Evolutionary conservation across 2,797 vertebrate species (phyloP).

Genomic region (Moxostoma hubbsi): DNA sequence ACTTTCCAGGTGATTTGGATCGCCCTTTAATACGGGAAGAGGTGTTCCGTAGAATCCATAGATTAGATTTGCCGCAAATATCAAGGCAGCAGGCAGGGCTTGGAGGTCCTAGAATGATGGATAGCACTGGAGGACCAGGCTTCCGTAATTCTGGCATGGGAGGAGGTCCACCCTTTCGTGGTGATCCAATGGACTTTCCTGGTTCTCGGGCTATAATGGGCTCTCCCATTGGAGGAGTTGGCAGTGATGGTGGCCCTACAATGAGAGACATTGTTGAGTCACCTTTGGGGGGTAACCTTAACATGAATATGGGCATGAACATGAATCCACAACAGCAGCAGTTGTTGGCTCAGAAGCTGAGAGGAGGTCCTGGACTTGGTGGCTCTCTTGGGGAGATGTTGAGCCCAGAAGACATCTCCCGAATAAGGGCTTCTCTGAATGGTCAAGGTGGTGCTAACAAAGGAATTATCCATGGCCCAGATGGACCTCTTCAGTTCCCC

Average conservation of each 20-base stretch:
- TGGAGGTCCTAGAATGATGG: constrained; percentile 71
- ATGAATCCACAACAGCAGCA: constrained; percentile 89
- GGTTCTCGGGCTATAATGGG: constrained; percentile 86
- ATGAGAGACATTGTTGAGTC: constrained; percentile 88
- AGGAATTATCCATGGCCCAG: constrained; percentile 80
- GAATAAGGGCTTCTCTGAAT: constrained; percentile 80
- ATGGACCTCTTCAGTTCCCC: constrained; percentile 80
- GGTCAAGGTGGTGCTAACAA: constrained; percentile 80
- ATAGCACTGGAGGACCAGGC: constrained; percentile 71
- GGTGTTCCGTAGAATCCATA: constrained; percentile 86
- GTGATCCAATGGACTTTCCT: constrained; percentile 87
- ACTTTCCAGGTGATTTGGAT: constrained; percentile 85
- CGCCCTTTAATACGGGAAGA: constrained; percentile 89
- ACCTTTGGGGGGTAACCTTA: constrained; percentile 83
- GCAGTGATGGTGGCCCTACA: constrained; percentile 69
- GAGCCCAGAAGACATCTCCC: constrained; percentile 83
- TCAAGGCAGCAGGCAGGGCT: constrained; percentile 75
- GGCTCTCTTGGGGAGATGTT: constrained; percentile 77
- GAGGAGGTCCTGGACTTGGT: constrained; percentile 78
- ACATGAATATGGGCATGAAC: constrained; percentile 88
- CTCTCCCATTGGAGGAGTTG: constrained; percentile 78
- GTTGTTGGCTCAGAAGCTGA: constrained; percentile 88
- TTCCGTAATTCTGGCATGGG: constrained; percentile 77
- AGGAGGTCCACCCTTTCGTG: constrained; percentile 75
- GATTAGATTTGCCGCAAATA: constrained; percentile 90